phyloP scores from a whole-genome alignment of 2,797 vertebrate species.

The Sparus aurata region DNA sequence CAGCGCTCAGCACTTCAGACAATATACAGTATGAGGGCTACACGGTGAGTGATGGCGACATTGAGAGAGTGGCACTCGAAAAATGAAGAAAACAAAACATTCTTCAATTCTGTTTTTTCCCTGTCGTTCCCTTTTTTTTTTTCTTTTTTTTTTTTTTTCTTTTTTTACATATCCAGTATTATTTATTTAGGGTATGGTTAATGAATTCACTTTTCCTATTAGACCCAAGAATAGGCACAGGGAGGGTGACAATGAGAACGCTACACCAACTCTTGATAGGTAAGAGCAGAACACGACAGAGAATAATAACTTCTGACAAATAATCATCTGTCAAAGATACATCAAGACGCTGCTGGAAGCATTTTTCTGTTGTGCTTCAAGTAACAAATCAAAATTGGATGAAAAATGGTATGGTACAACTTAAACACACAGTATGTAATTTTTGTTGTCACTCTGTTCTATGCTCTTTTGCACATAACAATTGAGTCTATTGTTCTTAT shows the following conservation, averaged over 20 bases:
- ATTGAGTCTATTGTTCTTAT: too few species aligned
- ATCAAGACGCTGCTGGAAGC: background rate
- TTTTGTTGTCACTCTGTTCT: too few species aligned
- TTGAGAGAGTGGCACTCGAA: slow-evolving; percentile 7
- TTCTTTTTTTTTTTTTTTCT: background rate
- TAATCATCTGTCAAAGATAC: background rate
- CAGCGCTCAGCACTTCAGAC: slow-evolving; percentile 33
- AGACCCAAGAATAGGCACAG: background rate
- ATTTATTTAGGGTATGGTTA: background rate
- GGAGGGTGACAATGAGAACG: background rate
- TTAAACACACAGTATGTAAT: too few species aligned
- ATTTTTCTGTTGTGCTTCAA: background rate
- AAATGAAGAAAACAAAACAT: slow-evolving; percentile 35
- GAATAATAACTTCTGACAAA: background rate
- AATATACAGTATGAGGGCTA: slow-evolving; percentile 19
- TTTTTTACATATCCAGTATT: background rate
- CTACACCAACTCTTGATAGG: too few species aligned
- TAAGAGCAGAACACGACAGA: accelerated
- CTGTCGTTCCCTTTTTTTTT: background rate
- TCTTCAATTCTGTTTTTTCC: slow-evolving; percentile 15
- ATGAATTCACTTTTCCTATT: background rate
- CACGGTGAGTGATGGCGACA: slow-evolving; percentile 47
- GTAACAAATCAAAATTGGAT: background rate
- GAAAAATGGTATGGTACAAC: too few species aligned
- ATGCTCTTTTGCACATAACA: too few species aligned